Evolutionary conservation across 1,140 invertebrate species (phyloP), one percentile per base, ranked within the genome.

Genomic region (Drosophila trapezifrons): DNA sequence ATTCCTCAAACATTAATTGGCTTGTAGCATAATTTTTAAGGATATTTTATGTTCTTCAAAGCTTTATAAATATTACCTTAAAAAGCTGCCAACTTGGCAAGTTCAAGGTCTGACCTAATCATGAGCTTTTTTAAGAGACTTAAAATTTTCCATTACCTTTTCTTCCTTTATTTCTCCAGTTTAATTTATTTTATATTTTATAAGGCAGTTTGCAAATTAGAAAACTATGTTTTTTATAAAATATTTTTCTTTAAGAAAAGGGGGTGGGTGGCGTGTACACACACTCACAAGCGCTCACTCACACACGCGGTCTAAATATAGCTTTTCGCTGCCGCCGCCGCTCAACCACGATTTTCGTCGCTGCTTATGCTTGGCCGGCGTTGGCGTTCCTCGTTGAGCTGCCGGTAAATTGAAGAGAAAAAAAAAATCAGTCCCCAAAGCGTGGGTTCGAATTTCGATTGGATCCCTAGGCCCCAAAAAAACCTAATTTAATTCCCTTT

Each of bases 221-320:
- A n/a, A 7, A 17, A 15, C 49, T 25, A 37, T n/a, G 6, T 20
- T 25, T 35, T 32, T 3, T 3, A 35, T 35, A 20, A 32, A 49
- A 60, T 25, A 35, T 17, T 12, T 51, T 40, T 12, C n/a, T 3
- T 6, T 10, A 1, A 32, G 47, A 18, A 57, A 57, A 35, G 27
- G 51, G 52, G 51, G 29, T 17, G 40, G 46, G 29, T 22, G n/a
- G 25, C 38, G 18, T 9, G 4, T 0, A 9, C 32, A 15, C 60
- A 52, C 38, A 58, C 38, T 13, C 15, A 46, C 46, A 45, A 12
- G n/a, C 27, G 13, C 32, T n/a, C 12, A 13, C 25, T 17, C 27
- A 54, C 63, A 69, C 46, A 49, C 55, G 32, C 42, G 45, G 42
- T 47, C 78, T 86, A 85, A 63, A 80, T 66, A 86, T 86, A 86